These are phyloP conservation scores for Mythimna impura DNA, from an alignment of 2,888 invertebrate species.

Conservation along the genomic window DNA sequence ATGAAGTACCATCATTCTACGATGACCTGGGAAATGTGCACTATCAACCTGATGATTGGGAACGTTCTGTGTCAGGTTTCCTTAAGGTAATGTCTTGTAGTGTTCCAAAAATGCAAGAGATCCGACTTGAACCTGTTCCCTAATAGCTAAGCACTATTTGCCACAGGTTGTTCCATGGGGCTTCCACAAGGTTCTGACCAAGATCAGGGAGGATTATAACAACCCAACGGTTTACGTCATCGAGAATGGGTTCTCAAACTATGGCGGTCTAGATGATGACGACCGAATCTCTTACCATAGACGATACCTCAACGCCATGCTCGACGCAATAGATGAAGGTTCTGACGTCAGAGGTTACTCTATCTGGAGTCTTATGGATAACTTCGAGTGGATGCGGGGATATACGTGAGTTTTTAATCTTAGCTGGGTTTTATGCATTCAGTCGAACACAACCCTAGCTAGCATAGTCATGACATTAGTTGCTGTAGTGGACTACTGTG, in stretches of 20 bases:
- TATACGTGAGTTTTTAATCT: conserved; percentile 80
- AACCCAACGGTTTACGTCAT: conserved; percentile 89
- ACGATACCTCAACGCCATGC: conserved; percentile 78
- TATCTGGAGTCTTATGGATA: conserved; percentile 91
- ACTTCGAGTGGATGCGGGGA: conserved; percentile 90
- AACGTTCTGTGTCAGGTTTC: conserved; percentile 21
- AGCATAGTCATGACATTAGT: too few species aligned
- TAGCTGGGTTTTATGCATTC: too few species aligned
- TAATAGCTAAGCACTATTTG: background rate
- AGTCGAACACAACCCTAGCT: too few species aligned
- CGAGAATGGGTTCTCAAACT: conserved; percentile 88
- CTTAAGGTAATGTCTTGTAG: conserved; percentile 41
- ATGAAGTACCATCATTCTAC: conserved; percentile 65
- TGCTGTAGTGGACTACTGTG: too few species aligned
- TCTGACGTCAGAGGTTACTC: conserved; percentile 86
- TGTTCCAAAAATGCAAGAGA: background rate
- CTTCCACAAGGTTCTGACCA: conserved; percentile 87
- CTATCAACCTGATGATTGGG: conserved; percentile 42
- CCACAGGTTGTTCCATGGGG: conserved; percentile 89
- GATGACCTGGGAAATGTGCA: conserved; percentile 68
- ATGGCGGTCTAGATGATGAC: conserved; percentile 78
- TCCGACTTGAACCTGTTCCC: too few species aligned
- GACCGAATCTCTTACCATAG: conserved; percentile 79
- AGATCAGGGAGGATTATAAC: conserved; percentile 83
- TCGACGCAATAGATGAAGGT: conserved; percentile 80